phyloP scores from a whole-genome alignment of 2,797 vertebrate species.

The Neostethus bicornis region DNA sequence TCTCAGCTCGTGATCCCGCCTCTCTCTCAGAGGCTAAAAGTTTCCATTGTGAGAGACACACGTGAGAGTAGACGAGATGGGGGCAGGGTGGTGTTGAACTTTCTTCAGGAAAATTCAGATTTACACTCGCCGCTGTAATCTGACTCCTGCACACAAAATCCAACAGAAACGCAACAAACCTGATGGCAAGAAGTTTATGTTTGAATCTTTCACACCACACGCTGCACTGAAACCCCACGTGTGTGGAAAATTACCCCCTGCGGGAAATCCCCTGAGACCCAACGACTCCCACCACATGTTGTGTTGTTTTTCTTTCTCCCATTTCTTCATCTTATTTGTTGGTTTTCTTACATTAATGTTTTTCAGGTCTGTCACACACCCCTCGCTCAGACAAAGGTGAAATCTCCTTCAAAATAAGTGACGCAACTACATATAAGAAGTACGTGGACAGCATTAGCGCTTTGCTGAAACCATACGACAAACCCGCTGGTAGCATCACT shows the following conservation, averaged over 20 bases:
- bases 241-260: conserved; percentile 82
- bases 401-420: conserved; percentile 74
- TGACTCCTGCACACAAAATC: neutral
- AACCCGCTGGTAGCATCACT: conserved; percentile 42
- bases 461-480: conserved; percentile 77
- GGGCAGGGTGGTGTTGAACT: conserved; percentile 60
- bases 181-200: conserved; percentile 17
- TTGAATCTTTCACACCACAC: conserved; percentile 37
- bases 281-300: neutral
- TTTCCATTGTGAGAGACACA: conserved; percentile 85
- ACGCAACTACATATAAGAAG: conserved; percentile 30
- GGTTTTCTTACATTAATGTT: conserved; percentile 3
- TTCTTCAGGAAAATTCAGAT: conserved; percentile 47
- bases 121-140: conserved; percentile 16
- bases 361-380: conserved; percentile 89
- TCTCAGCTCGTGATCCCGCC: conserved; percentile 61
- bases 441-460: conserved; percentile 67
- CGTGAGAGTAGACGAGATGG: conserved; percentile 69
- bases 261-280: conserved; percentile 65
- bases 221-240: conserved; percentile 63
- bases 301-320: neutral
- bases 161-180: neutral
- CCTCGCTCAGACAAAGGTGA: conserved; percentile 91
- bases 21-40: conserved; percentile 79
- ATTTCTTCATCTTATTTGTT: neutral